phyloP scores from a whole-genome alignment of 2,797 vertebrate species.

The Enteromius viviparus region DNA sequence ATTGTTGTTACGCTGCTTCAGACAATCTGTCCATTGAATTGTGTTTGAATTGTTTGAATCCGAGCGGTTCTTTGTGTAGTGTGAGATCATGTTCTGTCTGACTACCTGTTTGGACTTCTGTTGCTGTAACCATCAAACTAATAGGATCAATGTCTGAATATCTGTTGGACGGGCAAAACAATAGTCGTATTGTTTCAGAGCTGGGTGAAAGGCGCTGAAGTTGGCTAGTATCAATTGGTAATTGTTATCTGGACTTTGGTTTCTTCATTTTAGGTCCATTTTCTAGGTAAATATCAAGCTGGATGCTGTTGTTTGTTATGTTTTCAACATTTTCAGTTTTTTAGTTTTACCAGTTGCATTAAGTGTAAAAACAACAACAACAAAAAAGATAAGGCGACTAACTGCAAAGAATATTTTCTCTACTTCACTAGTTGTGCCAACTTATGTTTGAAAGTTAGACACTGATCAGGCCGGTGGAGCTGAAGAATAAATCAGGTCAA shows the following conservation, averaged over 20 bases:
- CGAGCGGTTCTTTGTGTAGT: neutral
- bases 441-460: neutral
- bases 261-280: neutral
- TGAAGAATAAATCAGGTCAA: too few species aligned
- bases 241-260: neutral
- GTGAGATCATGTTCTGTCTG: neutral
- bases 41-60: neutral
- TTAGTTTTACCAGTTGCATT: neutral
- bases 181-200: neutral
- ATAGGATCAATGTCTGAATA: neutral
- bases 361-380: neutral
- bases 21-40: neutral
- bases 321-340: neutral
- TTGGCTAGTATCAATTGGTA: neutral
- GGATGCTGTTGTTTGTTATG: neutral
- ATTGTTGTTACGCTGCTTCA: conserved; percentile 3
- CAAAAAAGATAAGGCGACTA: neutral
- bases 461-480: too few species aligned
- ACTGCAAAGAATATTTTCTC: neutral
- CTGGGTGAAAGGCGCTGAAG: conserved; percentile 3
- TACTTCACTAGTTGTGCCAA: neutral
- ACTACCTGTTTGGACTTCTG: neutral
- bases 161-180: neutral
- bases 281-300: neutral
- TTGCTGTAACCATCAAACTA: neutral